Evolutionary conservation across 2,113 vertebrate genomes (phyloP).

Genomic region (Lycaon pictus): DNA sequence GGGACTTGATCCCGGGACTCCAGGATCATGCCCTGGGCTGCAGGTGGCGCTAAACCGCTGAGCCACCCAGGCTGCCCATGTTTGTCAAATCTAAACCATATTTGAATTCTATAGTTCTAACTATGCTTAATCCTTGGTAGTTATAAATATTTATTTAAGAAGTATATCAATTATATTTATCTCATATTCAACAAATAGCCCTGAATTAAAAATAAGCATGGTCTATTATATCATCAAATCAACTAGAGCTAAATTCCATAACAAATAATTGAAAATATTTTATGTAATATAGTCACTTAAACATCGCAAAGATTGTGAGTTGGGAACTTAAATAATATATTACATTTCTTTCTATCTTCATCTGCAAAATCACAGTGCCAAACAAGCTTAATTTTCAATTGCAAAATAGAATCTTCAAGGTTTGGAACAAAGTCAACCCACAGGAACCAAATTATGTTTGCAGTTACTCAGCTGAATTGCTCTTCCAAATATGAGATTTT

Average conservation of each 20-base stretch:
- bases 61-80: neutral
- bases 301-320: neutral
- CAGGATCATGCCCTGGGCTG: no score
- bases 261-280: neutral
- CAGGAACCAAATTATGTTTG: constrained; percentile 59
- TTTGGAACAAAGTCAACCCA: constrained; percentile 23
- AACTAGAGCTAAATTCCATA: neutral
- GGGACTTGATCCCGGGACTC: no score
- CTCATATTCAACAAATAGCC: constrained; percentile 10
- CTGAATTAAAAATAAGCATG: neutral
- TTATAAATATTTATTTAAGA: constrained; percentile 43
- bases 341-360: neutral
- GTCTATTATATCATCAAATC: neutral
- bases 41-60: no score
- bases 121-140: neutral
- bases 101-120: constrained; percentile 47
- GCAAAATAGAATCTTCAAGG: constrained; percentile 38
- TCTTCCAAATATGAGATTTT: constrained; percentile 63
- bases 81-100: constrained; percentile 49
- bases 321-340: neutral
- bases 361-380: neutral
- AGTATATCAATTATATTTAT: neutral
- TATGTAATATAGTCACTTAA: neutral
- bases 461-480: neutral
- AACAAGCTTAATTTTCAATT: constrained; percentile 50